phyloP scores from a whole-genome alignment of 2,113 vertebrate genomes.

The Xenopus laevis region DNA sequence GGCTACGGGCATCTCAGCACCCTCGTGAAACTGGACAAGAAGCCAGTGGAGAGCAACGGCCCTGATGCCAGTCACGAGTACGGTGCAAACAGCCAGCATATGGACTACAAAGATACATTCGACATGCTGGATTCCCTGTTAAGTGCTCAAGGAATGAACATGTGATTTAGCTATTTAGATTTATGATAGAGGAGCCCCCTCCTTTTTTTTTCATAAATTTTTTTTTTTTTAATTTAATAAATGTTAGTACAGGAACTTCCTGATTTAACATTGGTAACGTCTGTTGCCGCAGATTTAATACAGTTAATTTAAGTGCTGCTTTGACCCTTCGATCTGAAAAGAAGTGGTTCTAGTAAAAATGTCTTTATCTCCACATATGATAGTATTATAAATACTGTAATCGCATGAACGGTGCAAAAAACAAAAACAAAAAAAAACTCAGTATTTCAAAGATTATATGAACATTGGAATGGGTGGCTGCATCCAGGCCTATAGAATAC shows the following conservation, averaged over 20 bases:
- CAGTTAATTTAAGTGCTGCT: conserved; percentile 81
- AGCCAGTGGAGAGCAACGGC: conserved; percentile 86
- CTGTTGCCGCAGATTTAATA: conserved; percentile 69
- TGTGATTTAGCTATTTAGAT: conserved; percentile 71
- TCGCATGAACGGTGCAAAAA: conserved; percentile 80
- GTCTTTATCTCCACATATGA: conserved; percentile 76
- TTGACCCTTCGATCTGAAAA: conserved; percentile 77
- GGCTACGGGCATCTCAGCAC: conserved; percentile 98
- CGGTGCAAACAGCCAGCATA: conserved; percentile 80
- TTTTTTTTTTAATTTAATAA: conserved; percentile 45
- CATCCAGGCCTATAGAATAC: conserved; percentile 71
- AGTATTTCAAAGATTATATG: conserved; percentile 74
- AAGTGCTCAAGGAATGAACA: conserved; percentile 92
- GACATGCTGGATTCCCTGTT: conserved; percentile 92
- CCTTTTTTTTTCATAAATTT: background rate
- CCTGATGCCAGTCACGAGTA: conserved; percentile 82
- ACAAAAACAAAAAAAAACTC: conserved; percentile 53
- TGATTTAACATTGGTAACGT: conserved; percentile 67
- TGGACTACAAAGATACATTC: conserved; percentile 90
- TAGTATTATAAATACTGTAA: conserved; percentile 84
- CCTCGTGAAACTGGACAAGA: conserved; percentile 93
- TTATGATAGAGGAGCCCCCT: background rate
- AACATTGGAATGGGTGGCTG: conserved; percentile 62
- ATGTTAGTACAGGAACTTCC: conserved; percentile 70
- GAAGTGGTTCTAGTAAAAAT: conserved; percentile 76